These are phyloP conservation scores for Dendronephthya gigantea DNA, from an alignment of 64 coral and sea anemone species.

Conservation along the genomic window DNA sequence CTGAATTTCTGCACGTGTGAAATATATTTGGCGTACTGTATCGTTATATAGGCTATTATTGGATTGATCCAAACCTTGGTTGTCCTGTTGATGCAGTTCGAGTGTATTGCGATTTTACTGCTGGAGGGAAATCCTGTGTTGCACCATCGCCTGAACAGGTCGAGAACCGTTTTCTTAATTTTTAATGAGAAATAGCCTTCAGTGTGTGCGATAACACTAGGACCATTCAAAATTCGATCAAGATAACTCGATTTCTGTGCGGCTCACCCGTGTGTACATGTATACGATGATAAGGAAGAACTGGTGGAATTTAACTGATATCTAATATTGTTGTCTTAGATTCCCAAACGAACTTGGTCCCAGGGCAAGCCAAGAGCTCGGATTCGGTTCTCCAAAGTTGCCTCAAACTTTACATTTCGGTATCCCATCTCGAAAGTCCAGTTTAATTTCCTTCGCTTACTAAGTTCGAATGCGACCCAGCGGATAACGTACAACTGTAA, in stretches of 20 bases:
- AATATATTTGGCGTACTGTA: no score
- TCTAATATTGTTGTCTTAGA: not conserved
- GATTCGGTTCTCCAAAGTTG: not conserved
- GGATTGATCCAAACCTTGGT: conserved; percentile 13
- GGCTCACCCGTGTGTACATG: no score
- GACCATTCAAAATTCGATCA: no score
- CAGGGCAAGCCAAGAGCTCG: not conserved
- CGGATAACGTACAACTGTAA: conserved; percentile 1
- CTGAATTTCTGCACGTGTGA: no score
- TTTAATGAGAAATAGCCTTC: not conserved
- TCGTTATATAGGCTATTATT: not conserved
- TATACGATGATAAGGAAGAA: no score
- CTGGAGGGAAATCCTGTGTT: not conserved
- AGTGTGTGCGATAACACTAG: no score
- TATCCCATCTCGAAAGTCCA: conserved; percentile 12
- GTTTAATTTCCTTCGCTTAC: conserved; percentile 10
- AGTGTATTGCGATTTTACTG: conserved; percentile 15
- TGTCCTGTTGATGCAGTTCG: not conserved
- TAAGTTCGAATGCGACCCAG: not conserved
- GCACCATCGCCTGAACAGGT: not conserved
- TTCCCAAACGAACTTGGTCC: not conserved
- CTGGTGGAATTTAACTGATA: not conserved
- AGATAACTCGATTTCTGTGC: no score
- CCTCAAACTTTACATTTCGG: not conserved
- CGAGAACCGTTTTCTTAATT: not conserved